A percentile compares a stretch with the other conserved stretches of the same genome.
phyloP scores from a whole-genome alignment of 2,888 invertebrate species.

The Nymphalis urticae region DNA sequence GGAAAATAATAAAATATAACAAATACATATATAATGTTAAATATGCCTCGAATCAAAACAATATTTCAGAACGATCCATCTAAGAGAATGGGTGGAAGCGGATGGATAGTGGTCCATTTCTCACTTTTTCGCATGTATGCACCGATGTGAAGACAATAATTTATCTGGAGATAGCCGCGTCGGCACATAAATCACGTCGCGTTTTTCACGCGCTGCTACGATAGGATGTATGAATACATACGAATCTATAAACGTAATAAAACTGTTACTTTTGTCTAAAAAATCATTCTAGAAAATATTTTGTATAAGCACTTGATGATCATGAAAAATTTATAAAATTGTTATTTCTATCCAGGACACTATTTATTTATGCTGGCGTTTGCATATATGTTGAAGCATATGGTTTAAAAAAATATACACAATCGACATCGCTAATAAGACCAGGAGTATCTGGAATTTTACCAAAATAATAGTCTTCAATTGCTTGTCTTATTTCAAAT shows the following conservation, averaged over 20 bases:
- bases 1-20: background rate
- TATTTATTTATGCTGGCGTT: too few species aligned
- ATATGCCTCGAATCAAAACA: background rate
- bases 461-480: too few species aligned
- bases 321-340: too few species aligned
- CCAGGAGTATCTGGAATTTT: too few species aligned
- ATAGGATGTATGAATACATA: conserved; percentile 44
- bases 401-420: too few species aligned
- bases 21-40: background rate
- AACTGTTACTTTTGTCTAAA: background rate
- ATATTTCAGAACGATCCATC: conserved; percentile 5
- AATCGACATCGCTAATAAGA: too few species aligned
- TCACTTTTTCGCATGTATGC: conserved; percentile 66
- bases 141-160: conserved; percentile 63
- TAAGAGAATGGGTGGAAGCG: conserved; percentile 15
- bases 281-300: too few species aligned
- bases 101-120: conserved; percentile 25
- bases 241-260: conserved; percentile 22
- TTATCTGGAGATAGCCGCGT: conserved; percentile 68
- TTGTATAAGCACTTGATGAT: too few species aligned
- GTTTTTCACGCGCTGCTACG: conserved; percentile 60
- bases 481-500: too few species aligned
- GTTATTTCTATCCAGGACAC: too few species aligned
- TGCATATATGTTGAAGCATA: too few species aligned
- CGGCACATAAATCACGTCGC: conserved; percentile 68